phyloP scores from a whole-genome alignment of 2,113 vertebrate species.

The Bubo blakistoni region DNA sequence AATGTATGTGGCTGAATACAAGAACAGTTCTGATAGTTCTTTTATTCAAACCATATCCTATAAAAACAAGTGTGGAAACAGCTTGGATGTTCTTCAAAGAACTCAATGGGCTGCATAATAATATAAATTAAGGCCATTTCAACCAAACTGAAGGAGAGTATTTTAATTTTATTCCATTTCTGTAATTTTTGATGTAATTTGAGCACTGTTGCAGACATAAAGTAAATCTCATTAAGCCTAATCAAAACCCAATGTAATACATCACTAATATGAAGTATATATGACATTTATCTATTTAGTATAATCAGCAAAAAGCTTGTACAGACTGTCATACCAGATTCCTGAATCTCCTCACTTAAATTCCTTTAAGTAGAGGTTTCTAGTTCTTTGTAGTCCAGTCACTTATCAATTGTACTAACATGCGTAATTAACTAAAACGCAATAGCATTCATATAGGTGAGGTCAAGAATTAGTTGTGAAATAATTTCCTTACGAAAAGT shows the following conservation, averaged over 20 bases:
- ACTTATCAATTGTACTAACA: background rate
- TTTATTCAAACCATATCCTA: conserved; percentile 72
- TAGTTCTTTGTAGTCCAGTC: background rate
- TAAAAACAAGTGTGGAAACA: conserved; percentile 70
- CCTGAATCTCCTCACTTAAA: background rate
- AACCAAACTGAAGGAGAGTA: conserved; percentile 50
- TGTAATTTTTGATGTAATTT: conserved; percentile 57
- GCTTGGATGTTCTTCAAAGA: conserved; percentile 69
- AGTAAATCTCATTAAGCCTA: conserved; percentile 39
- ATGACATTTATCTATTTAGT: background rate
- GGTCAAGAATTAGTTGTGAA: background rate
- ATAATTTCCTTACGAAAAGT: background rate
- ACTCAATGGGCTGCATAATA: conserved; percentile 63
- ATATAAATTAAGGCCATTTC: conserved; percentile 68
- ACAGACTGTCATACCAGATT: background rate
- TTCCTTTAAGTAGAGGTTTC: background rate
- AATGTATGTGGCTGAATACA: conserved; percentile 61
- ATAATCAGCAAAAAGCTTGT: background rate
- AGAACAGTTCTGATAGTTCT: conserved; percentile 59
- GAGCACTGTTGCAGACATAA: conserved; percentile 38
- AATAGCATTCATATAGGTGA: background rate
- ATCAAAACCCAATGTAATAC: conserved; percentile 54
- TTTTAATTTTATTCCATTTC: conserved; percentile 54
- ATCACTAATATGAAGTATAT: conserved; percentile 5
- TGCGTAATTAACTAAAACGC: background rate